Percentiles rank a stretch among this genome's conserved stretches.
phyloP scores from a whole-genome alignment of 2,113 vertebrate species.

The Platichthys stellatus region DNA sequence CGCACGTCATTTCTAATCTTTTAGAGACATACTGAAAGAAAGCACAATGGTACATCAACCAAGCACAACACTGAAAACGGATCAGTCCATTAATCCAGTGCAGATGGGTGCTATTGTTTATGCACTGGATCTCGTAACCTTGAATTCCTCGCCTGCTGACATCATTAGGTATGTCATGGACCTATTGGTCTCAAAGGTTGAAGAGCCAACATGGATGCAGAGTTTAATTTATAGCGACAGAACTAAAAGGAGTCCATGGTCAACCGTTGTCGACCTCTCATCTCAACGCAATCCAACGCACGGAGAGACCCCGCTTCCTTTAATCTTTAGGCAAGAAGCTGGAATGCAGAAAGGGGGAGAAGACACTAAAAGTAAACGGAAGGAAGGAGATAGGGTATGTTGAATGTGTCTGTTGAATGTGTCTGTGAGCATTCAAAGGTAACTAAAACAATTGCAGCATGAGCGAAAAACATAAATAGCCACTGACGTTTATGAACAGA shows the following conservation, averaged over 20 bases:
- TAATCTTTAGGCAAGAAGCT: slow-evolving; percentile 55
- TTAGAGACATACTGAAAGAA: slow-evolving; percentile 35
- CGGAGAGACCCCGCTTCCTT: slow-evolving; percentile 35
- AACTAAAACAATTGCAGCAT: slow-evolving; percentile 43
- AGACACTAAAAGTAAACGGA: slow-evolving; percentile 4
- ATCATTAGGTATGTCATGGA: slow-evolving; percentile 21
- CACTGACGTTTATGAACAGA: slow-evolving; percentile 34
- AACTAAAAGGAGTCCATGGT: slow-evolving; percentile 8
- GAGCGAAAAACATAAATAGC: slow-evolving; percentile 43
- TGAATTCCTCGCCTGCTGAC: slow-evolving; percentile 34
- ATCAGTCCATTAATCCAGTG: slow-evolving; percentile 48
- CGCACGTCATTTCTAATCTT: slow-evolving; percentile 30
- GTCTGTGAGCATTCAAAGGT: slow-evolving; percentile 9
- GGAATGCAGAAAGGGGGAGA: slow-evolving; percentile 59
- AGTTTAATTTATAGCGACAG: slow-evolving; percentile 32
- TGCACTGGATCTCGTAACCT: slow-evolving; percentile 22
- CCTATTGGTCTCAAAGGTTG: slow-evolving; percentile 21
- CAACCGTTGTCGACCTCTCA: neutral
- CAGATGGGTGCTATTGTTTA: slow-evolving; percentile 50
- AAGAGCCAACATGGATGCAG: slow-evolving; percentile 21
- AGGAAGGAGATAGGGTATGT: slow-evolving; percentile 13
- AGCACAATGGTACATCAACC: slow-evolving; percentile 43
- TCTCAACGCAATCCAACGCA: slow-evolving; percentile 5
- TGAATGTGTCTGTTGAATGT: slow-evolving; percentile 1
- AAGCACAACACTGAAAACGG: slow-evolving; percentile 49